Percentiles rank a stretch among this genome's conserved stretches.
These are phyloP conservation scores for Netelia fuscicornis DNA, from an alignment of 2,888 invertebrate genomes.

Conservation along the genomic window DNA sequence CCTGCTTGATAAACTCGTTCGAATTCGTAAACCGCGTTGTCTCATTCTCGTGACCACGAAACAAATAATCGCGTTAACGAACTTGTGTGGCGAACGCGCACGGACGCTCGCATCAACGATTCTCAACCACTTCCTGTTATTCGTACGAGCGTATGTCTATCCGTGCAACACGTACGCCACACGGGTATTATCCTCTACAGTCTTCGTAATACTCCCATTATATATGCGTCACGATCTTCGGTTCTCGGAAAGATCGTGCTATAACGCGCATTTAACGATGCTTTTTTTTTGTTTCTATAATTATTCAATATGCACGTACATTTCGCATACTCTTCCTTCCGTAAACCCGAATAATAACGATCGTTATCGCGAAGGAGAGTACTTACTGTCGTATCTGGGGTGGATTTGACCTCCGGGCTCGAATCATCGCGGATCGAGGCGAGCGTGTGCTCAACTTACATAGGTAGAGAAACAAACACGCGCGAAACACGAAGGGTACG, in stretches of 20 bases:
- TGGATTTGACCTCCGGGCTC: neutral
- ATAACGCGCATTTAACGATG: neutral
- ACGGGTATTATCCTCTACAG: neutral
- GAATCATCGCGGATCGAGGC: neutral
- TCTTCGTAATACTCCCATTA: neutral
- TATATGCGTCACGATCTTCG: neutral
- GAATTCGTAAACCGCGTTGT: neutral
- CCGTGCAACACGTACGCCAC: too few species aligned
- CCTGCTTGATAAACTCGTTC: too few species aligned
- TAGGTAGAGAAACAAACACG: neutral
- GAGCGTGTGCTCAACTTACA: neutral
- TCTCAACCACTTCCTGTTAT: slow-evolving; percentile 68
- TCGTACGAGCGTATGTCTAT: slow-evolving; percentile 1
- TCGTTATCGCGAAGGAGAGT: neutral
- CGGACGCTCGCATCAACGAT: neutral
- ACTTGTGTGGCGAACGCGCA: neutral
- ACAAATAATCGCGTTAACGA: slow-evolving; percentile 44
- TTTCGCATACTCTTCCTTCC: neutral
- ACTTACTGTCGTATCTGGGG: too few species aligned
- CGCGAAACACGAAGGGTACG: too few species aligned
- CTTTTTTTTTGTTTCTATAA: neutral
- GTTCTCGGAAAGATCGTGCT: neutral
- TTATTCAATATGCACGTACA: neutral
- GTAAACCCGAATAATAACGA: neutral
- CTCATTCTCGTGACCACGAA: neutral